These are phyloP conservation scores for Tetrao urogallus DNA, from an alignment of 2,113 vertebrate species.

Conservation along the genomic window DNA sequence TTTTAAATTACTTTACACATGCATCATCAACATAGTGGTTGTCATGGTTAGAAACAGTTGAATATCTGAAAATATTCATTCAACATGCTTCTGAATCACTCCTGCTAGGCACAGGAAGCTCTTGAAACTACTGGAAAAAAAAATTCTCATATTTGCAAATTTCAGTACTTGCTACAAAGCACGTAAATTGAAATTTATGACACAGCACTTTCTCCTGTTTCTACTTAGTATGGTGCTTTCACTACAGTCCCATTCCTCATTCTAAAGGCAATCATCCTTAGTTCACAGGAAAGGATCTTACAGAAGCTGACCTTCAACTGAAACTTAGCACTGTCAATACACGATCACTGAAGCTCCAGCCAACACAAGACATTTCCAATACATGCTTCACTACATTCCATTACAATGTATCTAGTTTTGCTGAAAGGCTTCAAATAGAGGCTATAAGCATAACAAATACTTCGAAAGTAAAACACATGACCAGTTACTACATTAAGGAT, in stretches of 20 bases:
- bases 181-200: not conserved
- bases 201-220: not conserved
- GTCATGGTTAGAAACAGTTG: not conserved
- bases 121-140: not conserved
- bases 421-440: not conserved
- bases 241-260: not conserved
- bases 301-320: not conserved
- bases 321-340: not conserved
- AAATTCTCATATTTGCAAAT: not conserved
- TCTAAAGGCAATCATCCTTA: not conserved
- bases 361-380: not conserved
- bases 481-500: not conserved
- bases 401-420: not conserved
- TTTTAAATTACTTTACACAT: conserved; percentile 39
- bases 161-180: not conserved
- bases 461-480: not conserved
- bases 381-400: not conserved
- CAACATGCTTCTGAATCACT: conserved; percentile 29
- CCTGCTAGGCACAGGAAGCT: conserved; percentile 10
- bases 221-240: accelerated
- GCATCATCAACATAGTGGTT: not conserved
- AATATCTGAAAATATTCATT: conserved; percentile 25
- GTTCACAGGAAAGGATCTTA: not conserved
- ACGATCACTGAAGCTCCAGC: not conserved
- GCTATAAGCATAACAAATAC: not conserved